These are phyloP conservation scores for Druon quercuslanigerum DNA, from an alignment of 1,140 invertebrate genomes.

Conservation along the genomic window DNA sequence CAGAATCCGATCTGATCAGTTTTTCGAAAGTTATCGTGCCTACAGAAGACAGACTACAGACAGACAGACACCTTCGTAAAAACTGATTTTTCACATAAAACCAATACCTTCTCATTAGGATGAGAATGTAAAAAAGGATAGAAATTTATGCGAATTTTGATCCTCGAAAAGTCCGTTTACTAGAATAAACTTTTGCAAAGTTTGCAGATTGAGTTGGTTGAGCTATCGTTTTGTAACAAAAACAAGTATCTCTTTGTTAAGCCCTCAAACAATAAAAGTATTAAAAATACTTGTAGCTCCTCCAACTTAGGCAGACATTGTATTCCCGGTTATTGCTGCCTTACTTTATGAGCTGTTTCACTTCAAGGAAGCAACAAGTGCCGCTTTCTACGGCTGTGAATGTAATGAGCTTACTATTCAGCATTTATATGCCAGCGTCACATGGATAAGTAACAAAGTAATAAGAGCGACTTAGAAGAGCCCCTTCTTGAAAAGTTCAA, in stretches of 20 bases:
- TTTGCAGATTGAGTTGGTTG: background rate
- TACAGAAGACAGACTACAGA: no score
- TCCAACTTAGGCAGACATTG: slow-evolving; percentile 20
- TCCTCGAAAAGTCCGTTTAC: background rate
- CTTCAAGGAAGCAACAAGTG: slow-evolving; percentile 26
- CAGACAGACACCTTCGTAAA: no score
- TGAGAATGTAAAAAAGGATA: no score
- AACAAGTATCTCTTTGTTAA: slow-evolving; percentile 9
- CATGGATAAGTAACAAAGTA: slow-evolving; percentile 6
- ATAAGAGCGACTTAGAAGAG: background rate
- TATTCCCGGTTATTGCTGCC: slow-evolving; percentile 14
- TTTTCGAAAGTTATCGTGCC: no score
- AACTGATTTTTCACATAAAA: no score
- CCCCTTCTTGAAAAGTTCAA: background rate
- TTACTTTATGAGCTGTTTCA: slow-evolving; percentile 26
- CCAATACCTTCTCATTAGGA: no score
- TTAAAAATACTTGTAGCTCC: slow-evolving; percentile 14
- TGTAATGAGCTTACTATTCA: slow-evolving; percentile 28
- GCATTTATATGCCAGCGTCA: slow-evolving; percentile 5
- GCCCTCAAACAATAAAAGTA: slow-evolving; percentile 19
- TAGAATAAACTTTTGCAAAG: background rate
- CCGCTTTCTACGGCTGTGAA: slow-evolving; percentile 29
- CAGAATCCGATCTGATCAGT: no score
- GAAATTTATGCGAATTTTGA: no score
- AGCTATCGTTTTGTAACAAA: background rate